A percentile compares a stretch with the other conserved stretches of the same genome.
These are phyloP conservation scores for Eurois occulta DNA, from an alignment of 2,888 invertebrate species.

Conservation along the genomic window DNA sequence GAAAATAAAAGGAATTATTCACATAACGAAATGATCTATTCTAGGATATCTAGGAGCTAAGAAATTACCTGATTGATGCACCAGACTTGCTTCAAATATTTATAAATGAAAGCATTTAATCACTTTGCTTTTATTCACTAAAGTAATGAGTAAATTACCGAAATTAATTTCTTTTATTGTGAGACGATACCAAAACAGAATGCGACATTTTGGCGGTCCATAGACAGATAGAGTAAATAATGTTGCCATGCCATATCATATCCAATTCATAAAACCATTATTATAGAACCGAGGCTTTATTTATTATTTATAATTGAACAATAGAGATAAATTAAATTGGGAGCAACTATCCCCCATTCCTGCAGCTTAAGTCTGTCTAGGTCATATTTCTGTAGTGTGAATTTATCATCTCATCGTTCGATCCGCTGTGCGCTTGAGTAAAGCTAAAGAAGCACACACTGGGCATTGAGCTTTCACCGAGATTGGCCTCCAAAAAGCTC, in stretches of 20 bases:
- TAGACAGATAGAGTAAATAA: slow-evolving; percentile 70
- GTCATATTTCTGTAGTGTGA: background rate
- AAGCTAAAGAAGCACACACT: background rate
- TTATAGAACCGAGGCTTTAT: background rate
- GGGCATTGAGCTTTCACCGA: background rate
- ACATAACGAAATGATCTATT: slow-evolving; percentile 55
- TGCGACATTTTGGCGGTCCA: slow-evolving; percentile 87
- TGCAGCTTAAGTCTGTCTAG: background rate
- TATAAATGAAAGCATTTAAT: slow-evolving; percentile 69
- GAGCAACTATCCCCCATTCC: too few relatives aligned
- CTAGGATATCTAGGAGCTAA: slow-evolving; percentile 40
- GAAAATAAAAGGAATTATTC: slow-evolving; percentile 74
- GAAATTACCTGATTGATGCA: slow-evolving; percentile 64
- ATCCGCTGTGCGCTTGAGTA: background rate
- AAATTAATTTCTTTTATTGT: slow-evolving; percentile 84
- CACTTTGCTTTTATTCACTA: slow-evolving; percentile 69
- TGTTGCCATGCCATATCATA: slow-evolving; percentile 15
- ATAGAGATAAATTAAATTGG: background rate
- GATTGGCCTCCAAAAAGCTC: background rate
- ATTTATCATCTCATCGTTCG: background rate
- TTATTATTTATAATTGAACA: background rate
- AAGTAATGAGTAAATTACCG: slow-evolving; percentile 79
- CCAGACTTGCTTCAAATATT: slow-evolving; percentile 65
- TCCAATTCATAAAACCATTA: background rate
- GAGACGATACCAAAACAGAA: slow-evolving; percentile 88